Evolutionary conservation across 2,888 invertebrate species (phyloP).

Genomic region (Dichetophora obliterata): DNA sequence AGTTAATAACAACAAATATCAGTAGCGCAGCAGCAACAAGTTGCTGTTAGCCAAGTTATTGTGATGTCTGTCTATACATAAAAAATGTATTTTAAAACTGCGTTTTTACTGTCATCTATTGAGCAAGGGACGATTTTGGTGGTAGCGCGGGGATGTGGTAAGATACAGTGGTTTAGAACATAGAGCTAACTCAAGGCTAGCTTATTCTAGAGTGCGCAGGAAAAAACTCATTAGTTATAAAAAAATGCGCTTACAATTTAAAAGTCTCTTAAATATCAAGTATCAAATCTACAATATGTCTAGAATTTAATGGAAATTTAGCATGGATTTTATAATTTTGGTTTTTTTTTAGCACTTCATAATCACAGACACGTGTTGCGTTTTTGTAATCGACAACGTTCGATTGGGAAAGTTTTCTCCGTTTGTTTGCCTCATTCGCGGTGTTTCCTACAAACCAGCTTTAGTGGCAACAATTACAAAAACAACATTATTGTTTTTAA

Average conservation of each 20-base stretch:
- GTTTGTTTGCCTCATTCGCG: neutral
- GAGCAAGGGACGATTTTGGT: too few species aligned
- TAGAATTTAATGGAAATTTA: too few species aligned
- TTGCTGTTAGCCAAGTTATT: slow-evolving; percentile 24
- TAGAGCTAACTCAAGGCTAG: too few species aligned
- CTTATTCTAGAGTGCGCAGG: too few species aligned
- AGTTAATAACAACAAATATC: slow-evolving; percentile 21
- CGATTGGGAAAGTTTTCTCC: neutral
- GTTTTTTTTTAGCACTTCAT: neutral
- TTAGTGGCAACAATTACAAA: neutral
- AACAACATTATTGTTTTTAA: neutral
- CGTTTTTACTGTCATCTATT: neutral
- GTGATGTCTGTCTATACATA: neutral
- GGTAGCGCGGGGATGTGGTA: too few species aligned
- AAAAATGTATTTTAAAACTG: neutral
- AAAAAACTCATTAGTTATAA: too few species aligned
- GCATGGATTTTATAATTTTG: too few species aligned
- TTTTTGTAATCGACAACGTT: neutral
- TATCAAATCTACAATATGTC: too few species aligned
- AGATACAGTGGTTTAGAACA: too few species aligned
- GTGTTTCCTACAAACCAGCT: too few species aligned
- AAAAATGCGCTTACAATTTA: too few species aligned
- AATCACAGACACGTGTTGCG: neutral
- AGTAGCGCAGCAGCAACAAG: slow-evolving; percentile 30
- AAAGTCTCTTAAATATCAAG: too few species aligned